A percentile compares a stretch with the other conserved stretches of the same genome.
Evolutionary conservation across 1,140 invertebrate genomes (phyloP).

Genomic region (Aphelinus atriplicis): DNA sequence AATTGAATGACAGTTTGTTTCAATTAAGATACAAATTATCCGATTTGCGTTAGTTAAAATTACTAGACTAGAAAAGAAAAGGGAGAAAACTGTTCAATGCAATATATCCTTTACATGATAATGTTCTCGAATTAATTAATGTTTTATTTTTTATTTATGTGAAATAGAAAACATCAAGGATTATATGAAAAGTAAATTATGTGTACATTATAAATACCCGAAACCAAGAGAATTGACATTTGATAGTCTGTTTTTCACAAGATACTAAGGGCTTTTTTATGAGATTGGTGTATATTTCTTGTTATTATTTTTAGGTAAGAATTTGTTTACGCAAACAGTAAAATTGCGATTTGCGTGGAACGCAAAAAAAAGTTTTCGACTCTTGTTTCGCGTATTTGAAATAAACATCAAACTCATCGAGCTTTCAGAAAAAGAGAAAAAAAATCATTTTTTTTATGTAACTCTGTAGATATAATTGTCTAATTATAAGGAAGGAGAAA

Average conservation of each 20-base stretch:
- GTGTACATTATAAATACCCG: not conserved
- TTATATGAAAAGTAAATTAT: not conserved
- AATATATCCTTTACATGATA: slow-evolving; percentile 5
- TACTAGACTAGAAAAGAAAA: not conserved
- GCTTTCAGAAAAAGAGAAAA: not conserved
- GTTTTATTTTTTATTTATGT: not conserved
- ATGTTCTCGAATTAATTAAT: not conserved
- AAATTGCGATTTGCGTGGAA: too few species aligned
- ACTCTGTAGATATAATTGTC: slow-evolving; percentile 17
- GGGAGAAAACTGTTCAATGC: not conserved
- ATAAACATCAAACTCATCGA: not conserved
- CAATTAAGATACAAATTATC: not conserved
- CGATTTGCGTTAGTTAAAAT: not conserved
- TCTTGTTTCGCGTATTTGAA: slow-evolving; percentile 10
- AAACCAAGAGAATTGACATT: not conserved
- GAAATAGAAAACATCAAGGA: slow-evolving; percentile 9
- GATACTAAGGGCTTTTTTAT: too few species aligned
- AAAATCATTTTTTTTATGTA: slow-evolving; percentile 16
- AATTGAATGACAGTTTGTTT: not conserved
- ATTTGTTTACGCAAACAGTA: too few species aligned
- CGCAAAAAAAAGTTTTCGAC: not conserved
- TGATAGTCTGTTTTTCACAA: too few species aligned
- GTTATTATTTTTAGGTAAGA: too few species aligned
- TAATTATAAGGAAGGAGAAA: slow-evolving; percentile 41
- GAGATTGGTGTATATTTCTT: too few species aligned